A percentile compares a stretch with the other conserved stretches of the same genome.
These are phyloP conservation scores for Sminthurinus signatus DNA, from an alignment of 1,140 invertebrate genomes.

Conservation along the genomic window DNA sequence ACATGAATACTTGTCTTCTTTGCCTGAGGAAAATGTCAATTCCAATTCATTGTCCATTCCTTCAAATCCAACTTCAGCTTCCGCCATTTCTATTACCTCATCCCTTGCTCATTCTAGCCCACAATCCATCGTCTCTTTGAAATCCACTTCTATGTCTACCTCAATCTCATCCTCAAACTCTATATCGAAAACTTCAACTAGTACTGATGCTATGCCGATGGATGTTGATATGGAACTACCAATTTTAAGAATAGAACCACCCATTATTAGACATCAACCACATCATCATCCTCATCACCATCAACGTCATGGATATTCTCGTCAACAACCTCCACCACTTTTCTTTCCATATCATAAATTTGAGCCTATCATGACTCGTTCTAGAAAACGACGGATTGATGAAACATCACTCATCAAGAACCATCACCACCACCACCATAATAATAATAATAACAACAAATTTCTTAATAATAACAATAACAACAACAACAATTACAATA, in stretches of 20 bases:
- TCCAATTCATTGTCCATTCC: slow-evolving; percentile 35
- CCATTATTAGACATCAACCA: neutral
- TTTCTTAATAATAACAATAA: slow-evolving; percentile 1
- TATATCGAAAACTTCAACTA: slow-evolving; percentile 1
- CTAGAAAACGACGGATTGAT: slow-evolving; percentile 36
- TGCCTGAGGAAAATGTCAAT: slow-evolving; percentile 28
- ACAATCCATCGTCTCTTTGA: neutral
- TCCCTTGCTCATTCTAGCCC: slow-evolving; percentile 13
- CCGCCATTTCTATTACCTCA: slow-evolving; percentile 25
- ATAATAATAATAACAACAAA: too few relatives aligned
- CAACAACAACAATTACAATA: slow-evolving; percentile 2
- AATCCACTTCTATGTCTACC: slow-evolving; percentile 1
- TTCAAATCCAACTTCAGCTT: slow-evolving; percentile 30
- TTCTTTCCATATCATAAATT: slow-evolving; percentile 21
- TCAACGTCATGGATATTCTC: neutral
- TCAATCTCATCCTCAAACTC: slow-evolving; percentile 5
- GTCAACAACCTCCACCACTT: slow-evolving; percentile 4
- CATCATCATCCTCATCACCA: neutral
- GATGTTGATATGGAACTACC: slow-evolving; percentile 16
- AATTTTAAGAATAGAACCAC: neutral
- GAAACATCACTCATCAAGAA: slow-evolving; percentile 1
- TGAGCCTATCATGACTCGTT: slow-evolving; percentile 40
- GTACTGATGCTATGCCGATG: slow-evolving; percentile 12
- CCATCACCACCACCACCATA: too few relatives aligned
- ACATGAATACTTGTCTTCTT: slow-evolving; percentile 45